Conservation (phyloP, 1,140 invertebrate genomes). For the Parapsyche elsis region DNA sequence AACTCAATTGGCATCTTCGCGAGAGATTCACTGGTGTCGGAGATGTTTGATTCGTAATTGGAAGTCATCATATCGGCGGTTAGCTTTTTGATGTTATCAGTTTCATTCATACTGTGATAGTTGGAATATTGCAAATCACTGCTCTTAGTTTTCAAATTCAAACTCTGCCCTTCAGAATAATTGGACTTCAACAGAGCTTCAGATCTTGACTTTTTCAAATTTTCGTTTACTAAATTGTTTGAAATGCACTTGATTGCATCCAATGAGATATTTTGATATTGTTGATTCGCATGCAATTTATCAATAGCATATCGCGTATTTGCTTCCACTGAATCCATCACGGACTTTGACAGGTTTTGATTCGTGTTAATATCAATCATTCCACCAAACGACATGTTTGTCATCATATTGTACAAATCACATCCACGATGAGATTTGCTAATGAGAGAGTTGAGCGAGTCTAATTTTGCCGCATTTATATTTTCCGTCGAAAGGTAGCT, state of each 20-base stretch:
- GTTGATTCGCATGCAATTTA: slow-evolving; percentile 5
- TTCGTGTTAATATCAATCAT: slow-evolving; percentile 34
- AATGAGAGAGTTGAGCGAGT: slow-evolving; percentile 16
- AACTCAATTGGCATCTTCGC: slow-evolving; percentile 36
- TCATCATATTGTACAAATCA: slow-evolving; percentile 48
- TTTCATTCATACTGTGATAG: slow-evolving; percentile 19
- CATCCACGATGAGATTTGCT: slow-evolving; percentile 35
- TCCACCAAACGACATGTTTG: slow-evolving; percentile 33
- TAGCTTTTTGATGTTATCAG: not conserved
- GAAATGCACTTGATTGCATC: not conserved
- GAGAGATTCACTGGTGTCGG: slow-evolving; percentile 35
- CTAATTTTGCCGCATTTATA: slow-evolving; percentile 35
- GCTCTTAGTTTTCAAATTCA: slow-evolving; percentile 25
- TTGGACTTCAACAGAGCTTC: not conserved
- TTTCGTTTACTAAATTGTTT: slow-evolving; percentile 10
- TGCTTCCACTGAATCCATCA: slow-evolving; percentile 25
- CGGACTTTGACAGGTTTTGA: slow-evolving; percentile 29
- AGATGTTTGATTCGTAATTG: slow-evolving; percentile 18
- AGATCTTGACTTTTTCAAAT: slow-evolving; percentile 5
- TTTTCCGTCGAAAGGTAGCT: slow-evolving; percentile 61
- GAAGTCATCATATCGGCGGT: not conserved
- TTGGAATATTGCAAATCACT: slow-evolving; percentile 16
- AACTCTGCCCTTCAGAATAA: not conserved
- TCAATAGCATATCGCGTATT: slow-evolving; percentile 40
- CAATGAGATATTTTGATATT: slow-evolving; percentile 26